Base-by-base conservation (phyloP, 1,140 invertebrate genomes). In the Drosophila mayri region DNA sequence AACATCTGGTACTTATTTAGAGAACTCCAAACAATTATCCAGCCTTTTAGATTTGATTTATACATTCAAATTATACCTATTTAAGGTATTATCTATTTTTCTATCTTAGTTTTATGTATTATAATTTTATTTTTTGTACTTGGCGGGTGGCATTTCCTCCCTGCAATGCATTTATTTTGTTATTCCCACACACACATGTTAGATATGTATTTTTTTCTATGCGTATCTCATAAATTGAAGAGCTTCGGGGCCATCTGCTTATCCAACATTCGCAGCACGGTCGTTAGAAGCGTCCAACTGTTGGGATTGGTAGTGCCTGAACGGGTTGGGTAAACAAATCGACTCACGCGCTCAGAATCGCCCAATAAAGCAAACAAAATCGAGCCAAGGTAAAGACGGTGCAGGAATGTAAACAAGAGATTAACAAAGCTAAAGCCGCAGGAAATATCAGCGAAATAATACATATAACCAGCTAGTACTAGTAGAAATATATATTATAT, bases 301-400 rank as follows among this genome's bases (percentile, higher is more conserved):
- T 28, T 18, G 50, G 32, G n/a, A 28, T 25, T 49, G 46, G 22
- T 14, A 20, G n/a, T 52, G 50, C 18, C 30, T 20, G 38, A 52
- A 14, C 38, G 64, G 25, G 35, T 61, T 54, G 47, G 20, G 57
- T 74, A 74, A 74, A 73, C 71, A 74, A 52, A 71, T 71, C 37
- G 52, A 7, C 38, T 28, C 49, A 71, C 35, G 49, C 49, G 63
- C 50, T 66, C 49, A 55, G 49, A 67, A 66, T 47, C 38, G 66
- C 50, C 65, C 52, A 72, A 60, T 72, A 49, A 72, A 60, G 66
- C 52, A 59, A 72, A 72, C 43, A 72, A 49, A 72, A 72, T 30
- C 11, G 67, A 58, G 54, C 52, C 52, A 72, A 72, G 52, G 68
- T 72, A 57, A 72, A 43, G 52, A 60, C 66, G 28, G 38, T 16